These are phyloP conservation scores for Rachycentron canadum DNA, from an alignment of 2,797 vertebrate genomes.

Conservation along the genomic window DNA sequence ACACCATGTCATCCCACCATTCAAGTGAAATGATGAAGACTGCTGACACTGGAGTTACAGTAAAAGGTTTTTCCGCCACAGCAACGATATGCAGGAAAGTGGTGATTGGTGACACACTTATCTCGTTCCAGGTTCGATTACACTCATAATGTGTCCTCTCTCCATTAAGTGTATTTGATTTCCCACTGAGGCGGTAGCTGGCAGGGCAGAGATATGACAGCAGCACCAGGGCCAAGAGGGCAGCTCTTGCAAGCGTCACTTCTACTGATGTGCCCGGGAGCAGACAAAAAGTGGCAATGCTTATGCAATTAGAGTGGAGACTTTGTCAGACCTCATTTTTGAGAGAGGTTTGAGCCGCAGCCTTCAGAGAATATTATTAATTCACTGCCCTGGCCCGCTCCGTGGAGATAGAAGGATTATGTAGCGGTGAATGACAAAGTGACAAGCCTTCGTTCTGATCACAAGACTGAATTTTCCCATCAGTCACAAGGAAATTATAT, in stretches of 20 bases:
- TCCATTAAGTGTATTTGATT: slow-evolving; percentile 87
- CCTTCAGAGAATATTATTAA: slow-evolving; percentile 77
- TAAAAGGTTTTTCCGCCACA: slow-evolving; percentile 65
- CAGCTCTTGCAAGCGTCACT: slow-evolving; percentile 74
- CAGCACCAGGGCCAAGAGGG: slow-evolving; percentile 71
- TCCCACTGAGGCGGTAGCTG: slow-evolving; percentile 67
- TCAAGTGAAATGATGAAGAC: slow-evolving; percentile 56
- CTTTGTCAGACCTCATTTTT: slow-evolving; percentile 83
- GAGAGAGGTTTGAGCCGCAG: slow-evolving; percentile 76
- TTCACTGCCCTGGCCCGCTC: slow-evolving; percentile 62
- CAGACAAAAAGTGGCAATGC: slow-evolving; percentile 70
- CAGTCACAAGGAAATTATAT: slow-evolving; percentile 45
- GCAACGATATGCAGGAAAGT: slow-evolving; percentile 63
- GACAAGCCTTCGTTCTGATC: slow-evolving; percentile 60
- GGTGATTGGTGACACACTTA: slow-evolving; percentile 77
- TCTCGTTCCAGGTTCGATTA: slow-evolving; percentile 81
- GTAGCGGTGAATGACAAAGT: slow-evolving; percentile 61
- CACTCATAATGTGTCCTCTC: slow-evolving; percentile 77
- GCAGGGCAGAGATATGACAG: slow-evolving; percentile 66
- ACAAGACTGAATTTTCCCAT: slow-evolving; percentile 55
- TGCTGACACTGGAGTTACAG: slow-evolving; percentile 62
- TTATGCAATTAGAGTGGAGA: slow-evolving; percentile 80
- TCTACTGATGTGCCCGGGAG: slow-evolving; percentile 73
- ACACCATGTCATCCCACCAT: slow-evolving; percentile 50
- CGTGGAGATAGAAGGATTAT: slow-evolving; percentile 74